These are phyloP conservation scores for Hestina assimilis DNA, from an alignment of 1,140 invertebrate genomes.

Conservation along the genomic window DNA sequence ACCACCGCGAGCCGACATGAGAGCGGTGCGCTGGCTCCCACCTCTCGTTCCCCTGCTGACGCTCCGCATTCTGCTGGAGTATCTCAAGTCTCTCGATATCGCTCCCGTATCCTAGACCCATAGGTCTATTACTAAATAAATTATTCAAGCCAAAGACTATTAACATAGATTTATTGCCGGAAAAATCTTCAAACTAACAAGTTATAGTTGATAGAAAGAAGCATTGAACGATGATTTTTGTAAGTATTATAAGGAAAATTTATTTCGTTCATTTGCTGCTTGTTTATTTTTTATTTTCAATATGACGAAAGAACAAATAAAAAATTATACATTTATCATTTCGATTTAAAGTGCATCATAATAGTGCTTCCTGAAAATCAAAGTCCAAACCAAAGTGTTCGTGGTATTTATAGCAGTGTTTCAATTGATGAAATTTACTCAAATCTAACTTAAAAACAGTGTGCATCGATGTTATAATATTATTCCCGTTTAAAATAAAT, in stretches of 20 bases:
- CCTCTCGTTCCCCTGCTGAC: conserved; percentile 56
- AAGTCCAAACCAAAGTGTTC: background rate
- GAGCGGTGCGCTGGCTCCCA: conserved; percentile 55
- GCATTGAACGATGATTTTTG: conserved; percentile 41
- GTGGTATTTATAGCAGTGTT: background rate
- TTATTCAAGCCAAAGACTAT: conserved; percentile 28
- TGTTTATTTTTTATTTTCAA: conserved; percentile 3
- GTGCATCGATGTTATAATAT: background rate
- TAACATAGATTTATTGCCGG: conserved; percentile 11
- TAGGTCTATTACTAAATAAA: conserved; percentile 17
- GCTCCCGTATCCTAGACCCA: conserved; percentile 27
- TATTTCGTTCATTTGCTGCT: conserved; percentile 1
- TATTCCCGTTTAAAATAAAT: background rate
- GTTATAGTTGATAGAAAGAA: conserved; percentile 36
- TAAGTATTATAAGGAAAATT: conserved; percentile 40
- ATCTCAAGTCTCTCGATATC: conserved; percentile 59
- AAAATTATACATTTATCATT: background rate
- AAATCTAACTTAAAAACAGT: background rate
- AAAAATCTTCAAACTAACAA: conserved; percentile 23
- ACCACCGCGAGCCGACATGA: conserved; percentile 46
- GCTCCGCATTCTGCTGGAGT: conserved; percentile 63
- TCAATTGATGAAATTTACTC: background rate
- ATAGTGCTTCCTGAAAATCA: background rate
- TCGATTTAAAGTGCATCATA: background rate
- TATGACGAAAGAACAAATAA: background rate